Conservation (phyloP, 2,888 invertebrate genomes). For the Leptura quadrifasciata region DNA sequence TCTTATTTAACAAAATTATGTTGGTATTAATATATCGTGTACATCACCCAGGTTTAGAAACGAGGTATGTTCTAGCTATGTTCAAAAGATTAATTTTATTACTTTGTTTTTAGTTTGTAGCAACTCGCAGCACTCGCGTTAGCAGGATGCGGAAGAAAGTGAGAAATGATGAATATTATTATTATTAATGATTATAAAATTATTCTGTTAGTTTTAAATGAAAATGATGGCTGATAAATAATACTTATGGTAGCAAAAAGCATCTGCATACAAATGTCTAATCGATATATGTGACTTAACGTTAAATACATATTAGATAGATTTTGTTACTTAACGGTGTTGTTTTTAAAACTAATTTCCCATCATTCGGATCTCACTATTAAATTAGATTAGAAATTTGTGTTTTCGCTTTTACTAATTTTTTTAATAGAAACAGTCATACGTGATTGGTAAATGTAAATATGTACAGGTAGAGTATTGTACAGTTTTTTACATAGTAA, state of each 20-base stretch:
- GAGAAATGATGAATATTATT: neutral
- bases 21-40: neutral
- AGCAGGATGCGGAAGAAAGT: neutral
- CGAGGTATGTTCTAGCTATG: neutral
- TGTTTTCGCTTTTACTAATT: slow-evolving; percentile 39
- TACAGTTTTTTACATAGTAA: slow-evolving; percentile 68
- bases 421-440: slow-evolving; percentile 36
- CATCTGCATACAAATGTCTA: slow-evolving; percentile 25
- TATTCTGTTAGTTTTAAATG: neutral
- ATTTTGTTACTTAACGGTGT: slow-evolving; percentile 39
- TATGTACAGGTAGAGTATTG: slow-evolving; percentile 59
- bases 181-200: neutral
- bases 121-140: neutral
- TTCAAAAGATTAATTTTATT: neutral
- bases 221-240: neutral
- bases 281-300: slow-evolving; percentile 25
- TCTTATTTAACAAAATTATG: neutral
- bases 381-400: slow-evolving; percentile 33
- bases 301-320: slow-evolving; percentile 9
- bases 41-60: neutral
- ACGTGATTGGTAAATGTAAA: slow-evolving; percentile 48
- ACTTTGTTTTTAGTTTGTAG: neutral
- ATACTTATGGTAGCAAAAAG: slow-evolving; percentile 27
- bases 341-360: slow-evolving; percentile 30
- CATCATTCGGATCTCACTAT: slow-evolving; percentile 39